These are phyloP conservation scores for Chanos chanos DNA, from an alignment of 2,797 vertebrate species.

Conservation along the genomic window DNA sequence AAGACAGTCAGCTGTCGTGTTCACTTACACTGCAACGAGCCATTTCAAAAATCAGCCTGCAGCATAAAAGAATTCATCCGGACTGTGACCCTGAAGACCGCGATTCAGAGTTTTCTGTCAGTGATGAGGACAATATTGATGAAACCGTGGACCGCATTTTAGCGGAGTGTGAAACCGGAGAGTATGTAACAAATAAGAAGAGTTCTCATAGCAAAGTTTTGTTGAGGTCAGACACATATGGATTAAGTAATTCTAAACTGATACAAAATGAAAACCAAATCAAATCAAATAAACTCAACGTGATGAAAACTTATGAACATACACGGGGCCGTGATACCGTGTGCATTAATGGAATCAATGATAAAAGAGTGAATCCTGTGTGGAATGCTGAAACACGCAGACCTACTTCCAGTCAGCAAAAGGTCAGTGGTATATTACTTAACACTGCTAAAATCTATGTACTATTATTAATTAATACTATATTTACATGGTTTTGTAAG, in stretches of 20 bases:
- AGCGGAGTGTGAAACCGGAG: slow-evolving; percentile 41
- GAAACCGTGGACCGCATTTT: slow-evolving; percentile 51
- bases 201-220: slow-evolving; percentile 42
- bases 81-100: slow-evolving; percentile 57
- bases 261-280: slow-evolving; percentile 47
- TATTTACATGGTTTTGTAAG: background rate
- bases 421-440: too few species aligned
- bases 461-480: slow-evolving; percentile 4
- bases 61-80: slow-evolving; percentile 44
- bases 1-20: slow-evolving; percentile 36
- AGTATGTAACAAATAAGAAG: slow-evolving; percentile 9
- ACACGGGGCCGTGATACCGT: background rate
- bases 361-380: background rate
- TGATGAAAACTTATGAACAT: background rate
- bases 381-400: background rate
- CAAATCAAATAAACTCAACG: slow-evolving; percentile 24
- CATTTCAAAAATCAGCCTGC: slow-evolving; percentile 23
- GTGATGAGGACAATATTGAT: slow-evolving; percentile 53
- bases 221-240: slow-evolving; percentile 54
- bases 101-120: slow-evolving; percentile 55
- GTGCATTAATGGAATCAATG: background rate
- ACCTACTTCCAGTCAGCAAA: too few species aligned
- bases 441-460: background rate
- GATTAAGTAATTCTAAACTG: slow-evolving; percentile 56
- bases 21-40: slow-evolving; percentile 33